Base-by-base conservation (phyloP, 2,113 vertebrate genomes). In the Leucosticte australis region DNA sequence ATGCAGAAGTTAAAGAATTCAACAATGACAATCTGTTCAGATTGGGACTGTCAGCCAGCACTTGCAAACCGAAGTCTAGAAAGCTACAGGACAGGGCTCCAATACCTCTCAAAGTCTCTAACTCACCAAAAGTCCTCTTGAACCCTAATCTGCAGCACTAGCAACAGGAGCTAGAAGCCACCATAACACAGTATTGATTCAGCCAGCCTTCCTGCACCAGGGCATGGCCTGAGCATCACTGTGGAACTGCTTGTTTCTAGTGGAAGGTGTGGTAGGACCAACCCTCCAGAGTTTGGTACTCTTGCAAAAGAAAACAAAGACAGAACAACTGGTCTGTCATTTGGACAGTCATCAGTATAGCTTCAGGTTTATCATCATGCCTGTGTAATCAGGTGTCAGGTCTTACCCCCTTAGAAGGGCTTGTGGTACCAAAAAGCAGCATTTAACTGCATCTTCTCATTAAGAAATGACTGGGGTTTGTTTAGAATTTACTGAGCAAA, bases 21-120 rank as follows among this genome's bases (percentile, higher is more conserved):
- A 93, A 94, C 88, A 94, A 93, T 50, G 49, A 74, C 83, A 79
- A 92, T 65, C 76, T 94, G 76, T 93, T 90, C 26, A 4, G 35
- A 49, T 44, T 28, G 46, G 18, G 52, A 78, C 24, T 55, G 50
- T 53, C 64, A 89, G 76, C n/a, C 64, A 84, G 64, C 0, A 1
- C 35, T 85, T 52, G 64, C 52, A 92, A 77, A 62, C 10, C 15
- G 33, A 47, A 68, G 28, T 57, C 44, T 39, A 46, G 26, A 83
- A 87, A 82, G 49, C 64, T 33, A 60, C 0, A 5, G 49, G 47
- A 89, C 59, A 88, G 31, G 47, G 59, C 33, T 77, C 42, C 41
- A 35, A 15, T 33, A 65, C n/a, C 62, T 81, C 53, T 39, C 12
- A 28, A 74, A 77, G 59, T 37, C 55, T 87, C 63, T 78, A 50